Evolutionary conservation across 2,888 invertebrate species (phyloP).

Genomic region (Plebejus melissa): DNA sequence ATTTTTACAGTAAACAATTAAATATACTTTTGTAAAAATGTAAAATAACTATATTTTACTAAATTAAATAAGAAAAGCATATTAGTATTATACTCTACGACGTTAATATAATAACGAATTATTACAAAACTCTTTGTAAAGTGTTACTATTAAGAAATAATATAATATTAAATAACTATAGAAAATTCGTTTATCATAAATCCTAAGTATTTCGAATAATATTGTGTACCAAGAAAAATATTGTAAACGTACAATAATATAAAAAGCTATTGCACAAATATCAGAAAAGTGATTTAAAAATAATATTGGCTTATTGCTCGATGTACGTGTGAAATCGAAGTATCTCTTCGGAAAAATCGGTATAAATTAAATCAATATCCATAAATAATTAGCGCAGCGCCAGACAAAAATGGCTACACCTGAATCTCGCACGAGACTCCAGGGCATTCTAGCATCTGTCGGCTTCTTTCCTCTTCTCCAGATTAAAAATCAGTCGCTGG

Average conservation of each 20-base stretch:
- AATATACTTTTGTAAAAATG: slow-evolving; percentile 21
- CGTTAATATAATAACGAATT: not conserved
- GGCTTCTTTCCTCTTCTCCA: not conserved
- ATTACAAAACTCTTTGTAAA: slow-evolving; percentile 21
- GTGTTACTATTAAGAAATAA: slow-evolving; percentile 25
- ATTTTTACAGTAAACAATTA: slow-evolving; percentile 6
- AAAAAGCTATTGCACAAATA: slow-evolving; percentile 26
- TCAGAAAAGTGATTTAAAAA: slow-evolving; percentile 22
- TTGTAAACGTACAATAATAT: slow-evolving; percentile 21
- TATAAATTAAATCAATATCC: slow-evolving; percentile 22
- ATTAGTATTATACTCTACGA: slow-evolving; percentile 17
- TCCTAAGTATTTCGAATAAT: slow-evolving; percentile 24
- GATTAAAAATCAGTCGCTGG: slow-evolving; percentile 21
- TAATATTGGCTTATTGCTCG: slow-evolving; percentile 27
- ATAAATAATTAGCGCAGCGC: slow-evolving; percentile 22
- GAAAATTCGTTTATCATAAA: slow-evolving; percentile 28
- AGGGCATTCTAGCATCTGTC: slow-evolving; percentile 25
- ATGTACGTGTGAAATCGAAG: slow-evolving; percentile 18
- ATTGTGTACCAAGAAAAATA: slow-evolving; percentile 27
- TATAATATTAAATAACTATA: slow-evolving; percentile 26
- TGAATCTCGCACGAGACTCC: slow-evolving; percentile 7
- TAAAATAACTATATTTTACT: slow-evolving; percentile 25
- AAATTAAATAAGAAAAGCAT: slow-evolving; percentile 26
- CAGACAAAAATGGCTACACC: slow-evolving; percentile 15
- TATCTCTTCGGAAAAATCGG: not conserved